Evolutionary conservation across 2,113 vertebrate genomes (phyloP), one percentile per base, ranked within the genome.

Genomic region (Rhynchopsitta pachyrhyncha): DNA sequence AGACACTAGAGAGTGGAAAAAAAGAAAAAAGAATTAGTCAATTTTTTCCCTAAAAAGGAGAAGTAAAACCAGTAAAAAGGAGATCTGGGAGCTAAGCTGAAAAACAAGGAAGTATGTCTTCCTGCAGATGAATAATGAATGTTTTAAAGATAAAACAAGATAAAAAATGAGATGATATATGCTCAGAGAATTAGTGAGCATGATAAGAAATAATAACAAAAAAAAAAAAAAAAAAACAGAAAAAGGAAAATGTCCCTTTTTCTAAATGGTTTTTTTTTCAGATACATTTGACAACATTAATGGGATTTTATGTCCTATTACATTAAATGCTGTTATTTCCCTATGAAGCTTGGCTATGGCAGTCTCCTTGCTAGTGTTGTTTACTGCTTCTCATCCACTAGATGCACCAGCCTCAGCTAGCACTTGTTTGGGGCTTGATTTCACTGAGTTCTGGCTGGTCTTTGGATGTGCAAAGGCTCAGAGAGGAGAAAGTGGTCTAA

Each of bases 31-130:
- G 22, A 35, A 59, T 52, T 69, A 80, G 62, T 55, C 57, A 10
- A 3, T 44, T 88, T 82, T 97, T 92, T 80, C 62, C 82, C 87
- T 92, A 73, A 97, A 96, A 96, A 94, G 81, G 96, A 97, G 88
- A 97, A 97, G 92, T 96, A 96, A 97, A 97, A 83, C 79, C 77
- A 92, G 57, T 66, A 59, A 95, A 97, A 97, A 96, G 71, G 68
- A 95, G 75, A 95, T 94, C 88, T 93, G 89, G 70, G 60, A 93
- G 92, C 70, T 79, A 87, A 75, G 74, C 82, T 88, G 84, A 95
- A 96, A 89, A 97, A 95, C 82, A 66, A 67, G 90, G 95, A 97
- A 95, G 85, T 69, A 46, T 4, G 4, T 73, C 68, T 86, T 97
- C 89, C 92, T 89, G 84, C 63, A 86, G 89, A 71, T 92, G 52